Conservation (phyloP, 2,888 invertebrate genomes). For the Eilema griseolum region DNA sequence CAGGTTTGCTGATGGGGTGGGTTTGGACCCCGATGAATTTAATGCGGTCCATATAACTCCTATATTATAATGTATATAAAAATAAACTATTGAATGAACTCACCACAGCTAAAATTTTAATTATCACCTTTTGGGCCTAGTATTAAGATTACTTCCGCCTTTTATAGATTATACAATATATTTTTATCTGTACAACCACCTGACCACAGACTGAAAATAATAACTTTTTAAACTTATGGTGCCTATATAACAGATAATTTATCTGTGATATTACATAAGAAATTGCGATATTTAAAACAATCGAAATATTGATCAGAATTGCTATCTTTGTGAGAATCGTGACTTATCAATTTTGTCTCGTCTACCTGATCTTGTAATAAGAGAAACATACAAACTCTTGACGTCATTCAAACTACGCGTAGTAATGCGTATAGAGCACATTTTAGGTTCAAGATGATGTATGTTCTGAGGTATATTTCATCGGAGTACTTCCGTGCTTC, state of each 20-base stretch:
- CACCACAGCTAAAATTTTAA: neutral
- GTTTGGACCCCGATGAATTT: too few relatives aligned
- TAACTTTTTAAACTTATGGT: neutral
- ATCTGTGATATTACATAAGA: slow-evolving; percentile 12
- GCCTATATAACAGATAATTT: slow-evolving; percentile 14
- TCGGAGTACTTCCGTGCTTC: too few relatives aligned
- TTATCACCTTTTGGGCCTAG: neutral
- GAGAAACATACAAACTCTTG: neutral
- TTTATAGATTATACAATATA: neutral
- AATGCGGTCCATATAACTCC: neutral
- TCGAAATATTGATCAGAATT: neutral
- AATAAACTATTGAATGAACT: slow-evolving; percentile 4
- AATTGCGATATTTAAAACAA: slow-evolving; percentile 3
- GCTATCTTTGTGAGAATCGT: slow-evolving; percentile 7
- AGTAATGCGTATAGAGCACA: too few relatives aligned
- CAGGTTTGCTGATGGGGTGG: too few relatives aligned
- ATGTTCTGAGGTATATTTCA: too few relatives aligned
- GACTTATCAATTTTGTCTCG: slow-evolving; percentile 13
- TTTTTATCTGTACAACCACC: neutral
- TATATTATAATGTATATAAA: neutral
- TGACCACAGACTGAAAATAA: neutral
- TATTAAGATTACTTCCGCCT: neutral
- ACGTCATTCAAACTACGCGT: neutral
- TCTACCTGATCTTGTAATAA: neutral
- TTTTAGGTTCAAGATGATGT: too few relatives aligned